Evolutionary conservation across 2,113 vertebrate genomes (phyloP).

Genomic region (Cichladusa arquata): DNA sequence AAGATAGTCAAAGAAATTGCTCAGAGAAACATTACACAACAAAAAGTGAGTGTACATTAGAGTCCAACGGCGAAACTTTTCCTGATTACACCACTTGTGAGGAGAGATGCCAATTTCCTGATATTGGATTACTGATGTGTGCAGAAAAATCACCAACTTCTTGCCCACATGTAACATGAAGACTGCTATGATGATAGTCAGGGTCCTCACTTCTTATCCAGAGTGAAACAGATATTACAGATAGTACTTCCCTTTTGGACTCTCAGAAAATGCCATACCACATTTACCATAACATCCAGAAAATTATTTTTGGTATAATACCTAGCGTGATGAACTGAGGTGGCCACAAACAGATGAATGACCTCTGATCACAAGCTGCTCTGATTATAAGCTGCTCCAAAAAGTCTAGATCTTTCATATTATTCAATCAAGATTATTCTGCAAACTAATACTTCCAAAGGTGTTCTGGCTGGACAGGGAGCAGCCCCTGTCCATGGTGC

Average conservation of each 20-base stretch:
- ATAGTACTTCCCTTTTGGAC: not conserved
- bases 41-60: not conserved
- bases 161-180: rapidly evolving
- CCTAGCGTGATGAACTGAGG: not conserved
- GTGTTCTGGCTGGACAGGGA: not conserved
- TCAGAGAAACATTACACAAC: not conserved
- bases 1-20: not conserved
- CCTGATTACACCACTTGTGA: not conserved
- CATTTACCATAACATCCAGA: not conserved
- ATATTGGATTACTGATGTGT: not conserved
- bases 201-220: not conserved
- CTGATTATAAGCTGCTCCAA: not conserved
- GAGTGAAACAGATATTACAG: not conserved
- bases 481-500: slow-evolving; percentile 20
- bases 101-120: not conserved
- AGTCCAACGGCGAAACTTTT: not conserved
- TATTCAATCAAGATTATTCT: not conserved
- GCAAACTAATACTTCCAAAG: not conserved
- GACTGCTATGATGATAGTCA: not conserved
- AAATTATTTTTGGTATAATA: not conserved
- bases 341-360: not conserved
- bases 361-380: not conserved
- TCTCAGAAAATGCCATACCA: not conserved
- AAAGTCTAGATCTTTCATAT: not conserved
- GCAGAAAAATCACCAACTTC: not conserved